Base-by-base conservation (phyloP, 2,113 vertebrate species). In the Halcyon senegalensis region DNA sequence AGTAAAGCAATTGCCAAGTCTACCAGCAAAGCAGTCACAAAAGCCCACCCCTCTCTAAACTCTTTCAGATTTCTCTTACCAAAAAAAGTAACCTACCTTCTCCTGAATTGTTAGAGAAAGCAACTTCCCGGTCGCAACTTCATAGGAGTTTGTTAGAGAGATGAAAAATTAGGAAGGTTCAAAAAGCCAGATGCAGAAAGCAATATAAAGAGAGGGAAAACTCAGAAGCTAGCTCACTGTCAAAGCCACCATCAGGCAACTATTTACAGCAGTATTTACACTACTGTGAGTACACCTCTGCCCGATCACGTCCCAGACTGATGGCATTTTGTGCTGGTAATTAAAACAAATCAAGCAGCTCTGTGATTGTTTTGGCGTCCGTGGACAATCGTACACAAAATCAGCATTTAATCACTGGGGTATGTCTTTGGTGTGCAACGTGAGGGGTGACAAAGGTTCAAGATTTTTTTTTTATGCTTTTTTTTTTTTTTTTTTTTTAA, bases 341-440 rank as follows among this genome's bases (percentile, higher is more conserved):
- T 99, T 99, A 99, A 99, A 99, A 99, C 99, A 99, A 99, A 99
- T 99, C 99, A 99, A 99, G 99, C 98, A 99, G 98, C 99, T 99
- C 98, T 98, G 98, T 99, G 99, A 99, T 99, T 99, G 99, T 99
- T 99, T 99, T 99, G 99, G 99, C 99, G 98, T 99, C 98, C 98
- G 98, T 98, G 98, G 98, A 99, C 99, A 99, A 99, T 99, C 99
- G 98, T 99, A 99, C 98, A 99, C 99, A 99, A 99, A 98, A 98
- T 99, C 98, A 98, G 98, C 98, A 98, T 98, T 98, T 98, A 98
- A 99, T 99, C 98, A 98, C 98, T 98, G 98, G 98, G 98, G 98
- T 98, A 98, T 98, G 98, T 98, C 98, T 99, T 98, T 98, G 98
- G 98, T 98, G 98, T 98, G 98, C 97, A 98, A 98, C 98, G 98